Base-by-base conservation (phyloP, 2,113 vertebrate genomes). In the Canis aureus region DNA sequence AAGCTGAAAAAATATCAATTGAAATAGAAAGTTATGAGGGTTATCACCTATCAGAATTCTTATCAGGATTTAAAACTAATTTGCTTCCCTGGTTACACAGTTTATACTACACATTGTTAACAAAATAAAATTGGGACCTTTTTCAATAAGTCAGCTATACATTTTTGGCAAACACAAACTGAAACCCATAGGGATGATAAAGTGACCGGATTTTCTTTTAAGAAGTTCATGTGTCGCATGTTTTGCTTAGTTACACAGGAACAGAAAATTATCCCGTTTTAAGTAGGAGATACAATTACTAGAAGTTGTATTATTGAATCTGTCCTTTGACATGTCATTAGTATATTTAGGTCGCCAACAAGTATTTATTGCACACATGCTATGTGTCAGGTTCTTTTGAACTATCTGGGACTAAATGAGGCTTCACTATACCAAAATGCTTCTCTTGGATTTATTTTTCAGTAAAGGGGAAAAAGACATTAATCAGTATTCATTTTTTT, bases 391-490 rank as follows among this genome's bases (percentile, higher is more conserved):
- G n/a, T 32, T 67, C 13, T 96, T 89, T 93, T 94, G 17, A 71
- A 53, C 38, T 59, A 78, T 22, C 6, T 27, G 0, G 84, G 38
- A 93, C 64, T 71, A 53, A 93, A 81, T 84, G 78, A 91, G 92
- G 12, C 49, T 16, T 62, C 49, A 92, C 38, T n/a, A 38, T 38
- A 86, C 13, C 19, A 66, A 86, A 94, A 79, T 95, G 27, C 51
- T 94, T 79, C 49, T 73, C 49, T 92, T 83, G 59, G 29, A 17
- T 74, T 93, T 89, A 59, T 89, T 94, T 94, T 94, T 35, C 22
- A 57, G 19, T 67, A 32, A 32, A 23, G 11, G 3, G 12, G 74
- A 82, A 57, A 91, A 91, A 89, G 57, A 66, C 35, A 53, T 81
- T 73, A 43, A 76, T 57, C 6, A 91, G 1, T 73, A 27, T 43